phyloP scores from a whole-genome alignment of 1,140 invertebrate species.

The Brachionus angularis region DNA sequence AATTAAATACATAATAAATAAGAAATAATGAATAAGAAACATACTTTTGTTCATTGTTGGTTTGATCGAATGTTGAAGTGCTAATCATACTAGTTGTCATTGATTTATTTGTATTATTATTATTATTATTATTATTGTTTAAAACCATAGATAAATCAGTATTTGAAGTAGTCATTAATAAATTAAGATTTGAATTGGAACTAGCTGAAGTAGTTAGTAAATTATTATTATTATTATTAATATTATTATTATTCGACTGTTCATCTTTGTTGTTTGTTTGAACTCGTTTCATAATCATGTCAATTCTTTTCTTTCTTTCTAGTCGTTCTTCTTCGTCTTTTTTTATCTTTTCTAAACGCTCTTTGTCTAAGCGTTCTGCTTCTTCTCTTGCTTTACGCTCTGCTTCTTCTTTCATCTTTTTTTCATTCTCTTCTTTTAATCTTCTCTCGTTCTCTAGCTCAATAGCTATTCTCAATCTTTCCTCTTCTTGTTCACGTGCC shows the following conservation, averaged over 20 bases:
- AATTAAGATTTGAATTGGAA: constrained; percentile 14
- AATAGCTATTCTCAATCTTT: constrained; percentile 13
- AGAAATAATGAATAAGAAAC: no score
- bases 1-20: no score
- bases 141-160: constrained; percentile 17
- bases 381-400: constrained; percentile 23
- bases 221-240: no score
- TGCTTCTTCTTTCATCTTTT: constrained; percentile 29
- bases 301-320: constrained; percentile 28
- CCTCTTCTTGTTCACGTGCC: constrained; percentile 34
- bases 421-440: constrained; percentile 25
- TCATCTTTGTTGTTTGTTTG: constrained; percentile 42
- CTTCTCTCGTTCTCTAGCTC: constrained; percentile 20
- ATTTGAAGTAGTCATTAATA: constrained; percentile 22
- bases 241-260: not conserved
- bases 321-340: constrained; percentile 42
- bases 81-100: constrained; percentile 42
- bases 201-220: not conserved
- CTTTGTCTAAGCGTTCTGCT: not conserved
- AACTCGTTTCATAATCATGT: constrained; percentile 42
- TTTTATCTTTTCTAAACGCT: constrained; percentile 8
- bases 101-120: no score
- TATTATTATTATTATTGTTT: no score
- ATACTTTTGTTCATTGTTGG: not conserved
- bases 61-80: no score